Evolutionary conservation across 2,797 vertebrate species (phyloP).

Genomic region (Lacerta bilineata): DNA sequence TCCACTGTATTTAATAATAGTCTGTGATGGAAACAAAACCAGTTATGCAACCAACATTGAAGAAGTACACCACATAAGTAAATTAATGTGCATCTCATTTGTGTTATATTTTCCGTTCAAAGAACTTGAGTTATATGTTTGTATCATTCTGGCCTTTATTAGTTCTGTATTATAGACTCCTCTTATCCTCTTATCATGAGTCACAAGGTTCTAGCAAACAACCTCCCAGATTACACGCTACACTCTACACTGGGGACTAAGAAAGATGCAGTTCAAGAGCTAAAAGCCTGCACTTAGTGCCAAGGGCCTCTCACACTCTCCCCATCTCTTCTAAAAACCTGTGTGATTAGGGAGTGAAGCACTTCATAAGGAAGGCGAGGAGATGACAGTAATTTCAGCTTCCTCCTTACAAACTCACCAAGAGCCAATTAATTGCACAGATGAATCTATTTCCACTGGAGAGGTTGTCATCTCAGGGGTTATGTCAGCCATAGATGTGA

Average conservation of each 20-base stretch:
- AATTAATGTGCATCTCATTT: not conserved
- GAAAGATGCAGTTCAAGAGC: not conserved
- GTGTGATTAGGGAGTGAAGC: not conserved
- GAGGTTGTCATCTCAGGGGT: not conserved
- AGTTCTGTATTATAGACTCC: not conserved
- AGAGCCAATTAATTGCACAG: not conserved
- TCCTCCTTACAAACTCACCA: not conserved
- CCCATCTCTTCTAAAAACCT: not conserved
- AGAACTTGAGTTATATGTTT: not conserved
- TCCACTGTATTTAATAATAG: too few species aligned
- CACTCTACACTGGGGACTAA: not conserved
- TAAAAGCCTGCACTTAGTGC: not conserved
- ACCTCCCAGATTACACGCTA: not conserved
- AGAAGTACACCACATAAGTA: not conserved
- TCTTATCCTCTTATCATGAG: not conserved
- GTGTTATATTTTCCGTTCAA: not conserved
- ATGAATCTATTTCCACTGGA: not conserved
- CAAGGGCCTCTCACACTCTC: not conserved
- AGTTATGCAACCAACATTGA: not conserved
- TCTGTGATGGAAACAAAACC: too few species aligned
- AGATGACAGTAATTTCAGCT: not conserved
- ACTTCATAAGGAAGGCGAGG: not conserved
- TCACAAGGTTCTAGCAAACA: not conserved
- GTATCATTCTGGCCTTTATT: not conserved
- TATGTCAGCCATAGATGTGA: not conserved